Percentiles rank a stretch among this genome's conserved stretches.
Evolutionary conservation across 2,113 vertebrate species (phyloP).

Genomic region (Pachypanchax playfairii): DNA sequence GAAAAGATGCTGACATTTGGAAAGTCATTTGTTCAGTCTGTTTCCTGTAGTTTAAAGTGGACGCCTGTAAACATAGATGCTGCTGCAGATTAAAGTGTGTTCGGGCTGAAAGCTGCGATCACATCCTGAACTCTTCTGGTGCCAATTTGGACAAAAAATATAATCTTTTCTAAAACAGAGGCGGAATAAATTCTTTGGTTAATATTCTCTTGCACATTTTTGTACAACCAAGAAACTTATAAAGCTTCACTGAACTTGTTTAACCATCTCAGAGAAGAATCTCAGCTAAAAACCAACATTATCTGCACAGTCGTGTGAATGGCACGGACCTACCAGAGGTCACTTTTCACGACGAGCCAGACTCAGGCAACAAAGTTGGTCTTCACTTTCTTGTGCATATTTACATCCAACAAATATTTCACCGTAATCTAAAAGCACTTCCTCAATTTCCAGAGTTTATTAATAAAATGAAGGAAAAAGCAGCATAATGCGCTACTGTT

Average conservation of each 20-base stretch:
- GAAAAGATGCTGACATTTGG: slow-evolving; percentile 6
- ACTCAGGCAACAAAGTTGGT: too few relatives aligned
- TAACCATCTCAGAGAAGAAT: too few relatives aligned
- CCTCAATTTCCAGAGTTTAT: too few relatives aligned
- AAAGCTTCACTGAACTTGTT: too few relatives aligned
- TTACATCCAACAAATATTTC: too few relatives aligned
- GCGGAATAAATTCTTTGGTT: background rate
- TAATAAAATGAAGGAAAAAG: too few relatives aligned
- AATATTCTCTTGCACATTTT: background rate
- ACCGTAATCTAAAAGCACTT: too few relatives aligned
- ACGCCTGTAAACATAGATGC: background rate
- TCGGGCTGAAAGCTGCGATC: background rate
- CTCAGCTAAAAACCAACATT: too few relatives aligned
- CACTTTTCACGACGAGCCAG: background rate
- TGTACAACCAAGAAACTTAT: background rate
- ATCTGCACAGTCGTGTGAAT: background rate
- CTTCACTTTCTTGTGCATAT: too few relatives aligned
- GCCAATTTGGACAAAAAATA: background rate
- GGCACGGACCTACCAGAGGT: background rate
- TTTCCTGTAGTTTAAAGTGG: background rate
- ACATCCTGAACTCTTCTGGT: background rate
- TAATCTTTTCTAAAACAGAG: background rate
- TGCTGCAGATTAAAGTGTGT: slow-evolving; percentile 6
- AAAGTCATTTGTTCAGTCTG: slow-evolving; percentile 1
- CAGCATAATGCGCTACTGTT: too few relatives aligned